These are phyloP conservation scores for Macrochelys suwanniensis DNA, from an alignment of 2,797 vertebrate species.

Conservation along the genomic window DNA sequence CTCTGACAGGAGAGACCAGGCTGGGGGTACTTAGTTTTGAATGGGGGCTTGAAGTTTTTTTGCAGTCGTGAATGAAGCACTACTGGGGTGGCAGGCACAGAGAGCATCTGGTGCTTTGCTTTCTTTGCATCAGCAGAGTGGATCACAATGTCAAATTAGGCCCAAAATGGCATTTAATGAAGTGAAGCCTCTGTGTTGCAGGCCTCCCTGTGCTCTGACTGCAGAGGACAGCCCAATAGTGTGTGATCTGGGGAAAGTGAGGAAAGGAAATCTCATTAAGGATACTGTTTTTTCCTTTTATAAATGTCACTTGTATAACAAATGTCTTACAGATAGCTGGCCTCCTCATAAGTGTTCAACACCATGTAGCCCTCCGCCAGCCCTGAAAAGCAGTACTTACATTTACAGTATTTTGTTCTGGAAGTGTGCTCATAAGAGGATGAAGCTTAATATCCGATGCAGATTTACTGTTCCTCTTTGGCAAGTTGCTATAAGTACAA, in stretches of 20 bases:
- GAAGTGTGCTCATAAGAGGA: conserved; percentile 6
- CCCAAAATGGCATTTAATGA: conserved; percentile 72
- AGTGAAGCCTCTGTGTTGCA: conserved; percentile 66
- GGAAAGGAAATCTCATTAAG: conserved; percentile 60
- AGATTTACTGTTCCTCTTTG: conserved; percentile 51
- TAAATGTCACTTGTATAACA: neutral
- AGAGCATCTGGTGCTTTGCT: conserved; percentile 76
- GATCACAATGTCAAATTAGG: conserved; percentile 73
- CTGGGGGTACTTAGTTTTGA: conserved; percentile 74
- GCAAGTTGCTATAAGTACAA: conserved; percentile 42
- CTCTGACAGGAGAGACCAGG: conserved; percentile 67
- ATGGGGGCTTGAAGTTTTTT: conserved; percentile 71
- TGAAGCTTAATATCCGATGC: conserved; percentile 34
- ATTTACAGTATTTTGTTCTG: neutral
- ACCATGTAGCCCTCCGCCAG: neutral
- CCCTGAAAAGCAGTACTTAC: neutral
- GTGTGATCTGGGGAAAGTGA: neutral
- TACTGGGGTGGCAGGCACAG: conserved; percentile 56
- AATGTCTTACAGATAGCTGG: neutral
- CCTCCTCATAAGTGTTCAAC: neutral
- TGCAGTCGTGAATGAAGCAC: conserved; percentile 65
- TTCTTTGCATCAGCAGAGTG: conserved; percentile 54
- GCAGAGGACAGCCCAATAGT: neutral
- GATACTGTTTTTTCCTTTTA: neutral
- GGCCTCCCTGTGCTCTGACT: conserved; percentile 23